Percentiles rank a stretch among this genome's conserved stretches.
Conservation (phyloP, 2,888 invertebrate species). For the Osmoderma eremita region DNA sequence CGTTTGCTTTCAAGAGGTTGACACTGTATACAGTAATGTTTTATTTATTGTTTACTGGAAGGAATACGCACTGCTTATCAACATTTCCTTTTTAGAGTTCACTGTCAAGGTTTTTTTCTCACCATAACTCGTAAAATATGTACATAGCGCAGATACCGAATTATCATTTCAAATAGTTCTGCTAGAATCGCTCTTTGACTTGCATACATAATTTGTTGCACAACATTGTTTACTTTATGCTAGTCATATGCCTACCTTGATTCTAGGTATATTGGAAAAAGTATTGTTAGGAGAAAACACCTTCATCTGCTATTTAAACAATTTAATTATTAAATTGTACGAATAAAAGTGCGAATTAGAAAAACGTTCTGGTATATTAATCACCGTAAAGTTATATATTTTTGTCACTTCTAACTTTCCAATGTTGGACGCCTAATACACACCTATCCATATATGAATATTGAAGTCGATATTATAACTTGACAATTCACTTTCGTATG, state of each 20-base stretch:
- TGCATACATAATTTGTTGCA: not conserved
- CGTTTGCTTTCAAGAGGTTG: not conserved
- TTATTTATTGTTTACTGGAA: too few relatives aligned
- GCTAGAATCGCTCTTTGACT: not conserved
- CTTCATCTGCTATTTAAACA: too few relatives aligned
- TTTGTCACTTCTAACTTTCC: not conserved
- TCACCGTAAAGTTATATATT: not conserved
- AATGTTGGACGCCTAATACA: not conserved
- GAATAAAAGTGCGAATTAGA: too few relatives aligned
- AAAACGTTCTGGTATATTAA: not conserved
- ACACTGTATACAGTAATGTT: not conserved
- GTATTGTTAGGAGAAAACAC: too few relatives aligned
- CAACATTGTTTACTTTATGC: not conserved
- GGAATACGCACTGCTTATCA: too few relatives aligned
- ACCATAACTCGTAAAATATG: constrained; percentile 7
- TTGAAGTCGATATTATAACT: not conserved
- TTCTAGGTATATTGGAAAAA: too few relatives aligned
- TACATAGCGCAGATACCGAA: constrained; percentile 4
- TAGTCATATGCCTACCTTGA: too few relatives aligned
- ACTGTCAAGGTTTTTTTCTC: constrained; percentile 4
- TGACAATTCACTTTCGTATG: constrained; percentile 14
- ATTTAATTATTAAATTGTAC: too few relatives aligned
- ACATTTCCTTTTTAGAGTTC: not conserved
- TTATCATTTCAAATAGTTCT: constrained; percentile 6
- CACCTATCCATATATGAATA: constrained; percentile 17